Evolutionary conservation across 2,113 vertebrate genomes (phyloP).

Genomic region (Dicerorhinus sumatrensis): DNA sequence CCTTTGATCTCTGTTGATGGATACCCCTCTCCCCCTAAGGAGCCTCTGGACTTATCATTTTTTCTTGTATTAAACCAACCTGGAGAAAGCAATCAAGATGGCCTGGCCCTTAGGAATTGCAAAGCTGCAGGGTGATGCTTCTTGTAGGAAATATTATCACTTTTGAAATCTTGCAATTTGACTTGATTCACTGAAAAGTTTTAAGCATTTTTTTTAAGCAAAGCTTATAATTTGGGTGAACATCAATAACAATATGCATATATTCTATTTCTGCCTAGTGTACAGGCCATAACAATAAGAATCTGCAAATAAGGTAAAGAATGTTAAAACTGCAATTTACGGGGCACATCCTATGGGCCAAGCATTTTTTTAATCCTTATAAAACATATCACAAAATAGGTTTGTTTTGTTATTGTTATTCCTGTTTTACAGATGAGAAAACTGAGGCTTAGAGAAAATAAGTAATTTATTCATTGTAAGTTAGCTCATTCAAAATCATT

Average conservation of each 20-base stretch:
- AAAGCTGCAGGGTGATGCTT: not conserved
- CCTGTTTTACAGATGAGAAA: constrained; percentile 50
- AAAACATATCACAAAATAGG: not conserved
- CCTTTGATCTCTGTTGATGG: not conserved
- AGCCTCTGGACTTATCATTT: not conserved
- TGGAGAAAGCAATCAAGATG: not conserved
- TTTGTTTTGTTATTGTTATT: not conserved
- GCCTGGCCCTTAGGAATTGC: not conserved
- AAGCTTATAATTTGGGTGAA: not conserved
- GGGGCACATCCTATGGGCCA: not conserved
- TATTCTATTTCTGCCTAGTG: not conserved
- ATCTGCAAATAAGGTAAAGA: not conserved
- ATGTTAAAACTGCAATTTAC: not conserved
- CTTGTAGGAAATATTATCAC: not conserved
- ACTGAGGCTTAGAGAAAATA: not conserved
- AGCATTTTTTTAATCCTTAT: not conserved
- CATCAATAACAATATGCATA: not conserved
- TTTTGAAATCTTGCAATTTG: not conserved
- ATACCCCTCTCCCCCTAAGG: not conserved
- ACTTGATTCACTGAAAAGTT: not conserved
- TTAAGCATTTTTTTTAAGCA: not conserved
- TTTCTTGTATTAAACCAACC: not conserved
- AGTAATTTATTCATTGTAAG: not conserved
- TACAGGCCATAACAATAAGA: not conserved
- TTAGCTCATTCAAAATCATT: not conserved